These are phyloP conservation scores for Lophura nycthemera DNA, from an alignment of 2,113 vertebrate genomes.

Conservation along the genomic window DNA sequence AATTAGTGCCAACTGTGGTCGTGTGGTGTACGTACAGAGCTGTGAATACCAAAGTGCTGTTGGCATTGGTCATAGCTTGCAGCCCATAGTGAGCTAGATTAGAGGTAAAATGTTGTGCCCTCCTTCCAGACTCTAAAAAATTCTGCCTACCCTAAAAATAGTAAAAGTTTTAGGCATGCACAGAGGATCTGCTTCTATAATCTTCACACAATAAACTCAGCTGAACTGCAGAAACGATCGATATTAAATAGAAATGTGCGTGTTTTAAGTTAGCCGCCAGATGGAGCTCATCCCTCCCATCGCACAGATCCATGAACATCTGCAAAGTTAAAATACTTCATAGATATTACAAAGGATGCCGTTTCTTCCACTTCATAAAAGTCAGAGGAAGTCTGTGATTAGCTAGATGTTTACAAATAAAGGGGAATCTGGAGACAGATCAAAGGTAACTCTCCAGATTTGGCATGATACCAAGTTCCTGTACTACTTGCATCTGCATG, in stretches of 20 bases:
- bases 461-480: neutral
- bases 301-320: neutral
- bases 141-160: neutral
- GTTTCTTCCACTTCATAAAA: constrained; percentile 45
- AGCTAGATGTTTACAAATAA: constrained; percentile 54
- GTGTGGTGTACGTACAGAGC: neutral
- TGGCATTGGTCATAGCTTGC: neutral
- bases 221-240: neutral
- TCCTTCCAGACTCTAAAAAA: neutral
- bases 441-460: constrained; percentile 4
- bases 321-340: neutral
- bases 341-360: neutral
- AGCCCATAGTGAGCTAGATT: neutral
- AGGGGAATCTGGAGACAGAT: constrained; percentile 32
- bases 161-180: neutral
- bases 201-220: neutral
- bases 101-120: neutral
- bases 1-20: neutral
- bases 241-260: neutral
- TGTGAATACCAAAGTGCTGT: neutral
- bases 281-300: constrained; percentile 6
- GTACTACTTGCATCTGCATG: neutral
- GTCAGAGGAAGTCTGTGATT: constrained; percentile 49
- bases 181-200: neutral
- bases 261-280: constrained; percentile 37